Conservation (phyloP, 2,797 vertebrate genomes). For the Argyrosomus regius region DNA sequence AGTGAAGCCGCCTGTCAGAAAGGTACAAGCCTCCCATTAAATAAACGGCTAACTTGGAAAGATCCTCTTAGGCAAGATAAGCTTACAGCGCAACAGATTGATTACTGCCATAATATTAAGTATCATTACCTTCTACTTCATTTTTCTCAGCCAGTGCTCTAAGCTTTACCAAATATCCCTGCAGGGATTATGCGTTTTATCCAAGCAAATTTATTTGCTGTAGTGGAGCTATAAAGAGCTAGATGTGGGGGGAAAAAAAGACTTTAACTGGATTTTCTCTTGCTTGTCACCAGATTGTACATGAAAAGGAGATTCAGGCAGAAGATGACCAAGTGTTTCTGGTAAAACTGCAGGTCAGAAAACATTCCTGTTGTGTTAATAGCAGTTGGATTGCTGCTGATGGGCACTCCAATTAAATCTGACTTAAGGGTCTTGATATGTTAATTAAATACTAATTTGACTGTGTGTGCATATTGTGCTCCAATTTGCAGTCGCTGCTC, state of each 20-base stretch:
- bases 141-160: constrained; percentile 4
- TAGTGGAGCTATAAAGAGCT: not conserved
- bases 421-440: constrained; percentile 43
- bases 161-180: constrained; percentile 9
- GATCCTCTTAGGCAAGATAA: constrained; percentile 9
- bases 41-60: not conserved
- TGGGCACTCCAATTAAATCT: constrained; percentile 23
- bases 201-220: not conserved
- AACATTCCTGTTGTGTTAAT: constrained; percentile 27
- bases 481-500: constrained; percentile 90
- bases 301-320: constrained; percentile 98
- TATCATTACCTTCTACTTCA: not conserved
- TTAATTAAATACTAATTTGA: constrained; percentile 52
- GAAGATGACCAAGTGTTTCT: constrained; percentile 99
- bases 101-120: not conserved
- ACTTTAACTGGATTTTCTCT: not conserved
- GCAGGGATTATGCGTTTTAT: constrained; percentile 3
- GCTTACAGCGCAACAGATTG: not conserved
- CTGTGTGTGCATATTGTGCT: constrained; percentile 55
- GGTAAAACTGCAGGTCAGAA: constrained; percentile 94
- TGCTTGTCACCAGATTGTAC: constrained; percentile 91
- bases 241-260: not conserved
- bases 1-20: constrained; percentile 96
- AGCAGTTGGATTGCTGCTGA: constrained; percentile 12
- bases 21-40: constrained; percentile 84